These are phyloP conservation scores for Drosophila paulistorum DNA, from an alignment of 1,140 invertebrate species.

Conservation along the genomic window DNA sequence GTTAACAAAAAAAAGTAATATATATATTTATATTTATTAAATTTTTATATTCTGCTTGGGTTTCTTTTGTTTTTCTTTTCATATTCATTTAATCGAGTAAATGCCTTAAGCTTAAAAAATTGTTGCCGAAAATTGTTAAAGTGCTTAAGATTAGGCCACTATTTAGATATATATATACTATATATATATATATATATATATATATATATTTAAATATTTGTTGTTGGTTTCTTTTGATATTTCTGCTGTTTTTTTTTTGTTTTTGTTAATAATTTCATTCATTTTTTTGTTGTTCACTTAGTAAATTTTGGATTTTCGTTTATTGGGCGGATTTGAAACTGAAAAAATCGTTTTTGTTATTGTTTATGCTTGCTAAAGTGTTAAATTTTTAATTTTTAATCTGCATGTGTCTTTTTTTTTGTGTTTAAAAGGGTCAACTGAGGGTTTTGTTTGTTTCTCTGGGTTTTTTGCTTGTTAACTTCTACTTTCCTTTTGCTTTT, in stretches of 20 bases:
- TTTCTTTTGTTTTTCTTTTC: slow-evolving; percentile 13
- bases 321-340: slow-evolving; percentile 61
- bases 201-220: slow-evolving; percentile 33
- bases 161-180: slow-evolving; percentile 37
- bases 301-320: slow-evolving; percentile 25
- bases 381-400: not conserved
- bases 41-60: slow-evolving; percentile 21
- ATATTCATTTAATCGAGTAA: slow-evolving; percentile 25
- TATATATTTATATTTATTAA: no score
- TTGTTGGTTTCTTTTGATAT: slow-evolving; percentile 49
- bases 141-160: slow-evolving; percentile 40
- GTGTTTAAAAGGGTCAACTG: slow-evolving; percentile 5
- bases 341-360: slow-evolving; percentile 30
- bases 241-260: slow-evolving; percentile 47
- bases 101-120: slow-evolving; percentile 14
- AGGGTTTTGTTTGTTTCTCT: slow-evolving; percentile 19
- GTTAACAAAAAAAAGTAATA: slow-evolving; percentile 45
- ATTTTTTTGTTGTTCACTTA: slow-evolving; percentile 18
- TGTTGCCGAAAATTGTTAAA: slow-evolving; percentile 32
- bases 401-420: slow-evolving; percentile 4
- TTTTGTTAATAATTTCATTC: not conserved
- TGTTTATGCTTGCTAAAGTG: not conserved
- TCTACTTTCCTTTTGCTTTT: not conserved
- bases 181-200: slow-evolving; percentile 15
- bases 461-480: slow-evolving; percentile 14